Percentiles rank a stretch among this genome's conserved stretches.
Evolutionary conservation across 2,113 vertebrate genomes (phyloP).

Genomic region (Epinephelus fuscoguttatus): DNA sequence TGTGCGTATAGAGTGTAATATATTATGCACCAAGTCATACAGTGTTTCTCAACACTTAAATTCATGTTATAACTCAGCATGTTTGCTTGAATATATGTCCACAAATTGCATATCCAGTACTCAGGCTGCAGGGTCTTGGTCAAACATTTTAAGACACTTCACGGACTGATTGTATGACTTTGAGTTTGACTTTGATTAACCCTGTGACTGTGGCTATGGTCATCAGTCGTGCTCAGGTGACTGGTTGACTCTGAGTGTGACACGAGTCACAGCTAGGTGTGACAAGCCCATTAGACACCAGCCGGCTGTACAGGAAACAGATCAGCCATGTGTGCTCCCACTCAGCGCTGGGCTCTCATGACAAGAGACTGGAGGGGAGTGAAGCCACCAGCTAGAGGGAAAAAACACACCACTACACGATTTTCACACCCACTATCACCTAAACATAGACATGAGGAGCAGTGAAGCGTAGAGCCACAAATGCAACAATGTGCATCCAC

Average conservation of each 20-base stretch:
- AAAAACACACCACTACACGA: slow-evolving; percentile 2
- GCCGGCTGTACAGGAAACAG: slow-evolving; percentile 9
- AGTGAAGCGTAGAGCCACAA: background rate
- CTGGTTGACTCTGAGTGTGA: background rate
- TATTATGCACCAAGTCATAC: background rate
- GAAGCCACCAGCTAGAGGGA: slow-evolving; percentile 30
- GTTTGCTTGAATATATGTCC: background rate
- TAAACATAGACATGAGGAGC: background rate
- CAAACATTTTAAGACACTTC: background rate
- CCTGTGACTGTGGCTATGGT: background rate
- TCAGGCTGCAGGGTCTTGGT: background rate
- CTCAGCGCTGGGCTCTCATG: slow-evolving; percentile 5
- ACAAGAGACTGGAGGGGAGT: background rate
- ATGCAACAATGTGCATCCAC: background rate
- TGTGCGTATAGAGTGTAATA: too few relatives aligned
- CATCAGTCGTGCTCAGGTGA: background rate
- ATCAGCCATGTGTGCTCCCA: slow-evolving; percentile 15
- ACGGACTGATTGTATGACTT: background rate
- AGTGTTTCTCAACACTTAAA: background rate
- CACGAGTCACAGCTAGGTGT: background rate
- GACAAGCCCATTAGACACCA: slow-evolving; percentile 4
- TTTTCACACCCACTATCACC: slow-evolving; percentile 8
- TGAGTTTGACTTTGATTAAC: background rate
- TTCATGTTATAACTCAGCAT: background rate
- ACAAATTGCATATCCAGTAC: background rate